Conservation (phyloP, 2,113 vertebrate species). For the Corythornis madagascariensis region DNA sequence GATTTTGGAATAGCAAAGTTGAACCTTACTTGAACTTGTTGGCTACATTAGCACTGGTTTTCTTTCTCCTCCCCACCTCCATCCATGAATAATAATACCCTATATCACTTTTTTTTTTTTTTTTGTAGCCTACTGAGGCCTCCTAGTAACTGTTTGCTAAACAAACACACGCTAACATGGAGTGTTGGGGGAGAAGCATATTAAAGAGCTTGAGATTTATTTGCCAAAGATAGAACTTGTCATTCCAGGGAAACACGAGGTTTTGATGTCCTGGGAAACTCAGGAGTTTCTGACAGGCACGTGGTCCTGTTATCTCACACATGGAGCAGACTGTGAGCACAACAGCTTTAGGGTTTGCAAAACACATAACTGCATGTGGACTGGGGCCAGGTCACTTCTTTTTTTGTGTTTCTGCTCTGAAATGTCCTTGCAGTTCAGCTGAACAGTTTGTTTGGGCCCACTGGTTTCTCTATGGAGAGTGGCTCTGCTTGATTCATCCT, state of each 20-base stretch:
- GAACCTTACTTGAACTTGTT: constrained; percentile 41
- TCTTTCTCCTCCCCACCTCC: constrained; percentile 14
- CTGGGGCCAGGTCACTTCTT: neutral
- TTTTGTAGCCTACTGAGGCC: neutral
- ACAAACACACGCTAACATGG: neutral
- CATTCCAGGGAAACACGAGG: neutral
- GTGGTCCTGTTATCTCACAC: neutral
- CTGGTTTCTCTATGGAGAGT: neutral
- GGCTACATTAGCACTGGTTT: neutral
- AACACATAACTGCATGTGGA: neutral
- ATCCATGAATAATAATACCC: constrained; percentile 14
- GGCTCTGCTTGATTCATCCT: neutral
- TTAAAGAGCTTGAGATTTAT: neutral
- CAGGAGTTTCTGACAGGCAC: neutral
- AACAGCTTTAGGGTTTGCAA: neutral
- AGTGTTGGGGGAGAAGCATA: neutral
- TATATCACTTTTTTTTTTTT: neutral
- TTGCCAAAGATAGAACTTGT: constrained; percentile 24
- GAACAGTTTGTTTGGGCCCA: neutral
- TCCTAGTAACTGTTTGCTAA: constrained; percentile 44
- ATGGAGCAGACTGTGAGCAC: rapidly evolving
- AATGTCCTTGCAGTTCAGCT: neutral
- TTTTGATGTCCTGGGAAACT: constrained; percentile 19
- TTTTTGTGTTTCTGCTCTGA: neutral
- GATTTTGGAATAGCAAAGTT: constrained; percentile 30